Conservation (phyloP, 2,113 vertebrate species). For the Glareola pratincola region DNA sequence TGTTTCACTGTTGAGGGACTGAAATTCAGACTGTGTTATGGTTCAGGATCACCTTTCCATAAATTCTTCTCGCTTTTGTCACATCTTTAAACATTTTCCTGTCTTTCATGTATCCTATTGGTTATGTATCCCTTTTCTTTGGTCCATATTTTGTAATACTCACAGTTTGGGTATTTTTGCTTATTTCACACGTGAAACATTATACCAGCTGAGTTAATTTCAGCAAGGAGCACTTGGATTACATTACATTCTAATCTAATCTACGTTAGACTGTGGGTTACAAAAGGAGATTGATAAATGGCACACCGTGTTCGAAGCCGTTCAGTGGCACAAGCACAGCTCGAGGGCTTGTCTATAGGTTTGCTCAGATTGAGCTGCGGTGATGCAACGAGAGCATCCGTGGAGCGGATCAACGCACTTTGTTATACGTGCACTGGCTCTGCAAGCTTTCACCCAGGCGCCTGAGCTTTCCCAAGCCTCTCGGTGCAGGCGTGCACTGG, state of each 20-base stretch:
- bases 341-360: not conserved
- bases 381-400: not conserved
- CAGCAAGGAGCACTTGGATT: not conserved
- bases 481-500: not conserved
- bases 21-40: not conserved
- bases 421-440: not conserved
- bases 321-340: not conserved
- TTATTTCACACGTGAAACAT: accelerated
- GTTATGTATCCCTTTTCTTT: not conserved
- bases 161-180: not conserved
- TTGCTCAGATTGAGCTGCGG: not conserved
- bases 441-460: accelerated
- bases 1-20: not conserved
- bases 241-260: not conserved
- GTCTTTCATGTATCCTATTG: not conserved
- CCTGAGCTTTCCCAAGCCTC: not conserved
- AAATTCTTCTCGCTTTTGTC: not conserved
- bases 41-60: not conserved
- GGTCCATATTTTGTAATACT: not conserved
- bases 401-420: not conserved
- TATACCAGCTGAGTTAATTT: not conserved
- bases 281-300: not conserved
- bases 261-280: not conserved
- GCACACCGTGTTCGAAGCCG: not conserved
- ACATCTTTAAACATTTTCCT: not conserved